phyloP scores from a whole-genome alignment of 2,797 vertebrate species.

The Chelmon rostratus region DNA sequence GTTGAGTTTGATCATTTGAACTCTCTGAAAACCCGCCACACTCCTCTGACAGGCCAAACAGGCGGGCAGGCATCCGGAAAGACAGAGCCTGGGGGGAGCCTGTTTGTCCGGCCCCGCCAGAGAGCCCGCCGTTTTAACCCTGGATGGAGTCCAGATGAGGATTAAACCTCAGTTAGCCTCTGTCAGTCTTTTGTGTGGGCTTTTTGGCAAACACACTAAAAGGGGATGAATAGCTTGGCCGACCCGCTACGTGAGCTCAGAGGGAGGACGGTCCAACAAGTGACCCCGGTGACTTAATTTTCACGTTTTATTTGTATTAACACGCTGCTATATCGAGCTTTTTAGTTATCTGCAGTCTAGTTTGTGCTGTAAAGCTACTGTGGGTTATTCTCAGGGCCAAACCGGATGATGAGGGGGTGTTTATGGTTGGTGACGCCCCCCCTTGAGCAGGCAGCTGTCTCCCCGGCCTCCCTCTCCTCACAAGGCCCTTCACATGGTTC shows the following conservation, averaged over 20 bases:
- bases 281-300: constrained; percentile 29
- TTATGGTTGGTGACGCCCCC: constrained; percentile 46
- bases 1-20: constrained; percentile 12
- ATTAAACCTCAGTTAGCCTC: constrained; percentile 77
- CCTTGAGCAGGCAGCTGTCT: constrained; percentile 72
- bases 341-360: constrained; percentile 17
- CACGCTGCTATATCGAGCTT: constrained; percentile 19
- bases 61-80: constrained; percentile 57
- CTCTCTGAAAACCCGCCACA: not conserved
- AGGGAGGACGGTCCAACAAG: constrained; percentile 8
- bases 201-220: constrained; percentile 65
- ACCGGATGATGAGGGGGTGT: constrained; percentile 49
- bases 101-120: constrained; percentile 66
- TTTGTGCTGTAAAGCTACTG: constrained; percentile 44
- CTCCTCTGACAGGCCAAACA: constrained; percentile 24
- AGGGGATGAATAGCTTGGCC: constrained; percentile 35
- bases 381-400: constrained; percentile 59
- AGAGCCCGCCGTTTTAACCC: constrained; percentile 59
- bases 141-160: constrained; percentile 79
- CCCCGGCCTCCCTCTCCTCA: constrained; percentile 56
- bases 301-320: constrained; percentile 27
- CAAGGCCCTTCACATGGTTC: constrained; percentile 64
- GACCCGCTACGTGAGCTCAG: constrained; percentile 17
- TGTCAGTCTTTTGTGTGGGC: constrained; percentile 71
- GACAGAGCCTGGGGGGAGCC: constrained; percentile 39